Percentiles rank a stretch among this genome's conserved stretches.
Evolutionary conservation across 2,888 invertebrate species (phyloP).

Genomic region (Cephus sareptanus): DNA sequence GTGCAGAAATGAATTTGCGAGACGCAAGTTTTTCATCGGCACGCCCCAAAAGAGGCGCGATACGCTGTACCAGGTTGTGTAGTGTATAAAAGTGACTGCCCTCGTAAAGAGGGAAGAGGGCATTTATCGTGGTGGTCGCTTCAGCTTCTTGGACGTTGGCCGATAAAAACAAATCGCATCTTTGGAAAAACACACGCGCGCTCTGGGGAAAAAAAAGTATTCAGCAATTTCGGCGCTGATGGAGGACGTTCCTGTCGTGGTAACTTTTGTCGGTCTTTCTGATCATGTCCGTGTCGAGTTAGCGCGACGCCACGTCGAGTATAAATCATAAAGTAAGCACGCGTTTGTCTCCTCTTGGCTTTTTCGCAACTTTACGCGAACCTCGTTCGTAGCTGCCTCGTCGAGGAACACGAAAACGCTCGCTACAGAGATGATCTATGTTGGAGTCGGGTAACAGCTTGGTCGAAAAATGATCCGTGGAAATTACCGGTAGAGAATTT

Average conservation of each 20-base stretch:
- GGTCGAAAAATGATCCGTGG: background rate
- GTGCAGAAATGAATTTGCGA: constrained; percentile 38
- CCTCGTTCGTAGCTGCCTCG: background rate
- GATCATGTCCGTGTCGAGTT: background rate
- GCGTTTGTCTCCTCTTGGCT: background rate
- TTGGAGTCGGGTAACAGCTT: background rate
- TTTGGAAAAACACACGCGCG: constrained; percentile 59
- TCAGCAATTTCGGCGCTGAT: constrained; percentile 44
- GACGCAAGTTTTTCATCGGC: constrained; percentile 25
- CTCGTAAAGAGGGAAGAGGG: constrained; percentile 6
- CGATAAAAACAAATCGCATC: constrained; percentile 50
- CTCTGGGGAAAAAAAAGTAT: constrained; percentile 39
- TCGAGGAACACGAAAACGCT: background rate
- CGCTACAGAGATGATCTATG: background rate
- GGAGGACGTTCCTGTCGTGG: constrained; percentile 18
- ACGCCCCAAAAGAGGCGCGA: background rate
- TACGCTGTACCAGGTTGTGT: background rate
- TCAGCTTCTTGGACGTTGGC: background rate
- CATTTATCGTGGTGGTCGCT: constrained; percentile 12
- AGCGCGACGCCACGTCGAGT: constrained; percentile 12
- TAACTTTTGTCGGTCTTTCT: constrained; percentile 18
- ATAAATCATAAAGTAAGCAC: constrained; percentile 48
- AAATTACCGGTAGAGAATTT: background rate
- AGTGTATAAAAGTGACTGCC: constrained; percentile 12
- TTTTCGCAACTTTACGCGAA: background rate